Evolutionary conservation across 2,113 vertebrate genomes (phyloP).

Genomic region (Phaethornis superciliosus): DNA sequence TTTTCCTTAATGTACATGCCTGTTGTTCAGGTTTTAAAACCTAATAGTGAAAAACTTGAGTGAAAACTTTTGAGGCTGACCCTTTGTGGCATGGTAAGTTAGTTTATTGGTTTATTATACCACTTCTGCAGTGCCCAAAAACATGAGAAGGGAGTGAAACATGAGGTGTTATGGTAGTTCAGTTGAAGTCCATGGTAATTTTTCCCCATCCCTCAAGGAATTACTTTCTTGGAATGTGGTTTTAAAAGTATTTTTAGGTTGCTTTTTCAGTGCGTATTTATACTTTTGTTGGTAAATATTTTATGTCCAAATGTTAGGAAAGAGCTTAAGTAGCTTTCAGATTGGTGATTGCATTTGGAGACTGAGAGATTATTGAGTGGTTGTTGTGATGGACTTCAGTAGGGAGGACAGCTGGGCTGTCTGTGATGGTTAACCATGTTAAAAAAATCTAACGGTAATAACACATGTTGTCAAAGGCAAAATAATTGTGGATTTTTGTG

Average conservation of each 20-base stretch:
- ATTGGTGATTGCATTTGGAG: background rate
- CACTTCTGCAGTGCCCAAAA: background rate
- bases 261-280: conserved; percentile 1
- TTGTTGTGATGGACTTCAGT: background rate
- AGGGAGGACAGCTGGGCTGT: background rate
- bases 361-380: background rate
- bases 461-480: background rate
- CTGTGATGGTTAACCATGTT: background rate
- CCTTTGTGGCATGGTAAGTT: background rate
- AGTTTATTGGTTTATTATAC: background rate
- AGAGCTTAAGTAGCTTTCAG: background rate
- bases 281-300: conserved; percentile 57
- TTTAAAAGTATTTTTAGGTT: conserved; percentile 44
- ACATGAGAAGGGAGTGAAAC: background rate
- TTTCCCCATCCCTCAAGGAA: conserved; percentile 5
- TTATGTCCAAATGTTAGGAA: background rate
- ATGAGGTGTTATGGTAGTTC: background rate
- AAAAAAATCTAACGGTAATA: background rate
- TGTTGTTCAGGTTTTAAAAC: conserved; percentile 63
- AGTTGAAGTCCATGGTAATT: background rate
- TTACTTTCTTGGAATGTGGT: conserved; percentile 16
- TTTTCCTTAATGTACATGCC: conserved; percentile 42
- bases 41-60: conserved; percentile 45
- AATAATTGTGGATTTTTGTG: background rate
- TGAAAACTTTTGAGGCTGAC: conserved; percentile 38